phyloP scores from a whole-genome alignment of 2,797 vertebrate genomes.

The Pteropus rufus region DNA sequence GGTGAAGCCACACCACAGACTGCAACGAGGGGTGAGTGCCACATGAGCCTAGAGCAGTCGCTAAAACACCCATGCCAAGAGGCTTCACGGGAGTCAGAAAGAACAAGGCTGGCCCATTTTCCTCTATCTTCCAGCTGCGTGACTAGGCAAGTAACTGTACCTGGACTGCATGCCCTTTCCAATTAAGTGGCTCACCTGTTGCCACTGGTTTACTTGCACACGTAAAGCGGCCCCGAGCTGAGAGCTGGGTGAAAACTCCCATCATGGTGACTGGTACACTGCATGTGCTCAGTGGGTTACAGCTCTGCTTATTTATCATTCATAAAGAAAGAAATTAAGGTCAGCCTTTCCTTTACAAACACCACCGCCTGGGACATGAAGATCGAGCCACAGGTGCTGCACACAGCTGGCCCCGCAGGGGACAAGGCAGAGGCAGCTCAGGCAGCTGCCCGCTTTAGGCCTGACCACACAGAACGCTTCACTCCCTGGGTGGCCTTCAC shows the following conservation, averaged over 20 bases:
- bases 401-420: too few relatives aligned
- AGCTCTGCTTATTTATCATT: conserved; percentile 41
- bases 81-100: not conserved
- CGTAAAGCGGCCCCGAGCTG: not conserved
- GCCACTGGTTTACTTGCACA: not conserved
- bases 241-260: not conserved
- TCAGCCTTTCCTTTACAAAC: not conserved
- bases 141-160: not conserved
- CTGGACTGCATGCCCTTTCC: not conserved
- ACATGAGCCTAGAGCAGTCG: not conserved
- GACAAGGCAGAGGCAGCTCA: conserved; percentile 70
- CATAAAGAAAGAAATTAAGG: not conserved
- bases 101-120: not conserved
- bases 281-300: not conserved
- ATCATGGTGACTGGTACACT: not conserved
- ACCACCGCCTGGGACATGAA: too few relatives aligned
- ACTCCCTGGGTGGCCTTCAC: conserved; percentile 87
- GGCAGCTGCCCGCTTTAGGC: conserved; percentile 86
- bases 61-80: not conserved
- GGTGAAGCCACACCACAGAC: too few relatives aligned
- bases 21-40: too few relatives aligned
- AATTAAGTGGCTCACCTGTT: not conserved
- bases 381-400: too few relatives aligned
- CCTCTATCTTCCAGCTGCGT: not conserved
- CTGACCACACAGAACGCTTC: conserved; percentile 87